phyloP scores from a whole-genome alignment of 2,797 vertebrate species.

The Rhynchotus rufescens region DNA sequence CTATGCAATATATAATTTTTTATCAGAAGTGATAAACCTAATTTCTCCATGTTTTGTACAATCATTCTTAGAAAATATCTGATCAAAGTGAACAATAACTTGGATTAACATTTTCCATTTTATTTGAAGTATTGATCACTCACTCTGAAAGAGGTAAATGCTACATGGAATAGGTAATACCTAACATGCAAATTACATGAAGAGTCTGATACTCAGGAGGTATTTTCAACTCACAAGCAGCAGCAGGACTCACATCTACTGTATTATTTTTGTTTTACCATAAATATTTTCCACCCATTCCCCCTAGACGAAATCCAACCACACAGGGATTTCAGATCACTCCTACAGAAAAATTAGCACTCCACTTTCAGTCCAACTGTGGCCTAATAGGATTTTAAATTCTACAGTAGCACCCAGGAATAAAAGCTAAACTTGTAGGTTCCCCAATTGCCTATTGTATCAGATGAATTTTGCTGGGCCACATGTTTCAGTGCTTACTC shows the following conservation, averaged over 20 bases:
- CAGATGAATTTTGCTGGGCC: not conserved
- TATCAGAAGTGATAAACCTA: not conserved
- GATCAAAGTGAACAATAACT: not conserved
- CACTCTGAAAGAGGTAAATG: not conserved
- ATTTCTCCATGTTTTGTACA: not conserved
- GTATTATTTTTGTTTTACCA: not conserved
- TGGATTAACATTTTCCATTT: not conserved
- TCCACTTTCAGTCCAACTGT: not conserved
- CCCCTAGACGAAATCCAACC: not conserved
- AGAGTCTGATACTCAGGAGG: not conserved
- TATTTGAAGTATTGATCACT: not conserved
- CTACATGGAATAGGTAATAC: not conserved
- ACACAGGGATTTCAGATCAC: not conserved
- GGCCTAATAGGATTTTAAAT: not conserved
- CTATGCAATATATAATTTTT: not conserved
- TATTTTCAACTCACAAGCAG: not conserved
- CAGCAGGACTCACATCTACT: not conserved
- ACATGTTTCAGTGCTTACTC: too few species aligned
- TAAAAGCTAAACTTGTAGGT: not conserved
- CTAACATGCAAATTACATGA: not conserved
- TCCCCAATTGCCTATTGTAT: not conserved
- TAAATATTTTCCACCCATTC: not conserved
- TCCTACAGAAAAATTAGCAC: fast-evolving
- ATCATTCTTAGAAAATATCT: not conserved
- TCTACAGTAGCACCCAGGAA: not conserved